Evolutionary conservation across 2,888 invertebrate species (phyloP), one percentile per base, ranked within the genome.

Genomic region (Lepidocyrtoides sp.): DNA sequence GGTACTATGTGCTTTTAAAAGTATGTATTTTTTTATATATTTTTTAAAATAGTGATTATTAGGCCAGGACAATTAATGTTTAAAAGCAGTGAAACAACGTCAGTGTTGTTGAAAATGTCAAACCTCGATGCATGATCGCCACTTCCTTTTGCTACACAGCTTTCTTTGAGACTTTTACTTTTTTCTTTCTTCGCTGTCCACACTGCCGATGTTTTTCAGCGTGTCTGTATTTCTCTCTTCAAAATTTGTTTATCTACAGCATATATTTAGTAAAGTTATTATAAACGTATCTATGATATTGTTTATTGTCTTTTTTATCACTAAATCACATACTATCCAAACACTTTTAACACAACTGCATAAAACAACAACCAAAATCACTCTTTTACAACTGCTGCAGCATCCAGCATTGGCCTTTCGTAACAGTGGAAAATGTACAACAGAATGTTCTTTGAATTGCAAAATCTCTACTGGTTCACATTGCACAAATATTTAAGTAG

Each of bases 91-190:
- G 48, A 60, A 85, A 75, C 81, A 91, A 81, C 86, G 44, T 86
- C 60, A 86, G 86, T 86, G 85, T 91, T 91, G 91, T 82, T 81
- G 72, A 85, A 91, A 93, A 92, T 89, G 60, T 90, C 93, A 92
- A 93, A 93, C 93, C 93, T 93, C 93, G 93, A 88, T 93, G 93
- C 93, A 93, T 93, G 93, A 93, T 93, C 91, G 90, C 90, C 91
- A 91, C 92, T 89, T 91, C 89, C 89, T 48, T 91, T 91, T 41
- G 77, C 66, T 63, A 36, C 0, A 75, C 36, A 82, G 81, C 66
- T 48, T 60, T 60, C 79, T 77, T 60, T 44, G 66, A 86, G 41
- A 79, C 29, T 79, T 60, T 26, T 36, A 36, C 20, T 44, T 72
- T 75, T 79, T 79, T 54, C 54, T 79, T 23, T 29, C 77, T 26